Base-by-base conservation (phyloP, 1,140 invertebrate genomes). In the Neodiprion fabricii region DNA sequence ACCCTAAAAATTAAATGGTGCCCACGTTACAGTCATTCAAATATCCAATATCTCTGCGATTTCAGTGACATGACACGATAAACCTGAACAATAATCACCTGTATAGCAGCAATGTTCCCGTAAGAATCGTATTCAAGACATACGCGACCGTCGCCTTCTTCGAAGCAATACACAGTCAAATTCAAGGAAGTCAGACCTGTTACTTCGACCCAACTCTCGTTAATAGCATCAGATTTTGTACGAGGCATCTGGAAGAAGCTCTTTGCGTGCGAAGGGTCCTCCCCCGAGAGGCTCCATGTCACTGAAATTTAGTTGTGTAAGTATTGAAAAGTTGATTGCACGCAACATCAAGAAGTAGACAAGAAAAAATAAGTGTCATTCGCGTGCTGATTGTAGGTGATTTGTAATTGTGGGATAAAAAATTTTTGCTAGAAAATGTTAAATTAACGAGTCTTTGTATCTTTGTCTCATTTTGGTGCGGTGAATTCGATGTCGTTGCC, bases 181-280 rank as follows among this genome's bases (percentile, higher is more conserved):
- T 86, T 74, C 1, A 82, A 77, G 0, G 84, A 85, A 0, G 79
- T 76, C 1, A 84, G 79, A 1, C 85, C 79, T 48, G 86, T 83
- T 1, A 83, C 85, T 12, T 86, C 77, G 7, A 82, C 77, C 85
- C 85, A 89, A 8, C 86, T 86, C 3, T 80, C 79, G 9, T 53
- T 81, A 75, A 87, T 86, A 7, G 86, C 88, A n/a, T 86, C 84
- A 8, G 69, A 83, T 65, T 85, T 81, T 0, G 85, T 85, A 1
- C 87, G 85, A 2, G 87, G 88, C 9, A 89, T 85, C 14, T 81
- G 82, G 81, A 81, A 89, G 80, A 89, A 89, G 75, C 88, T 87
- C 28, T 88, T 85, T 67, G 81, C 83, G 73, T 88, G 61, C 0
- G 61, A 14, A 21, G 61, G 12, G 12, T 65, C 17, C 61, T 14